These are phyloP conservation scores for Lamellibrachia luymesi DNA, from an alignment of 1,140 invertebrate species.

Conservation along the genomic window DNA sequence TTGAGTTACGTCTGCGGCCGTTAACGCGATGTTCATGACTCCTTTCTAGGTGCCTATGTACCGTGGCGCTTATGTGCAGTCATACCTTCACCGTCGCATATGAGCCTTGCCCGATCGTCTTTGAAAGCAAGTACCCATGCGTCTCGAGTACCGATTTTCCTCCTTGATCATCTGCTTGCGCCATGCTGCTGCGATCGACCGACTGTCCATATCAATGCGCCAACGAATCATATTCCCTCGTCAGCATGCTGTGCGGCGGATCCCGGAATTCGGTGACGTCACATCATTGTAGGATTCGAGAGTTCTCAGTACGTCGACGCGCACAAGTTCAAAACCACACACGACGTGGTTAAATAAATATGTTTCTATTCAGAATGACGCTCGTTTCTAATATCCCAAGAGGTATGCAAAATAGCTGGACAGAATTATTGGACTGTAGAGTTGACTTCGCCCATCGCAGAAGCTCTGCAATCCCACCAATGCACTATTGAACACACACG, in stretches of 20 bases:
- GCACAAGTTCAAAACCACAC: too few species aligned
- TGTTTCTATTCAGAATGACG: too few species aligned
- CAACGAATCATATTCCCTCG: background rate
- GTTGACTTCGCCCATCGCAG: too few species aligned
- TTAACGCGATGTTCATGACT: too few species aligned
- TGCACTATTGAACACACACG: too few species aligned
- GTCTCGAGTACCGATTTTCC: background rate
- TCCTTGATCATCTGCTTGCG: background rate
- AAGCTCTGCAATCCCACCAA: too few species aligned
- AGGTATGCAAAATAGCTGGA: too few species aligned
- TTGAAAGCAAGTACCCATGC: constrained; percentile 11
- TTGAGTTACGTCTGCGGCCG: too few species aligned
- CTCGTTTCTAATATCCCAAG: too few species aligned
- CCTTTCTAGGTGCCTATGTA: background rate
- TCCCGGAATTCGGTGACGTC: background rate
- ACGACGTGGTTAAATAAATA: too few species aligned
- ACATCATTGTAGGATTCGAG: background rate
- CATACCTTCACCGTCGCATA: background rate
- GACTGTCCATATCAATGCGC: background rate
- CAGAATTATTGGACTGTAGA: too few species aligned
- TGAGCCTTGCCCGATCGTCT: background rate
- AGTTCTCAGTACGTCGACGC: too few species aligned
- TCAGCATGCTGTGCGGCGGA: background rate
- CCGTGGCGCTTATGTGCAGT: background rate
- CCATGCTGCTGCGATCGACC: background rate